Percentiles rank a stretch among this genome's conserved stretches.
phyloP scores from a whole-genome alignment of 2,797 vertebrate species.

The Leuciscus waleckii region DNA sequence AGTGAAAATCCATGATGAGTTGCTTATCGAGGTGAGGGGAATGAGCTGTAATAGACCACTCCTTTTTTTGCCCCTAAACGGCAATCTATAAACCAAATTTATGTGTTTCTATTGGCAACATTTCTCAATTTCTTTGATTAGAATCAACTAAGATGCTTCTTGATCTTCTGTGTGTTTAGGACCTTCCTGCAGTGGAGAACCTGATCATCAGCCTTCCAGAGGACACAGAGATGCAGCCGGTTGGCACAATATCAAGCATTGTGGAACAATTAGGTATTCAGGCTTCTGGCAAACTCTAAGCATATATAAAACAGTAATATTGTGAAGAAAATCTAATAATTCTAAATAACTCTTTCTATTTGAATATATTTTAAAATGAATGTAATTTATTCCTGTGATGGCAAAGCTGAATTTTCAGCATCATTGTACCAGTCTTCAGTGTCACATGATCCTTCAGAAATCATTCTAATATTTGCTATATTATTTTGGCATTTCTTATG shows the following conservation, averaged over 20 bases:
- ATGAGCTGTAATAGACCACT: neutral
- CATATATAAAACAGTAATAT: too few species aligned
- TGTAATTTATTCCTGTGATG: too few species aligned
- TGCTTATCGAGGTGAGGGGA: slow-evolving; percentile 83
- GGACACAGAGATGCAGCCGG: slow-evolving; percentile 81
- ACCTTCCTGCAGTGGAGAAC: slow-evolving; percentile 87
- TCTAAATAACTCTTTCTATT: too few species aligned
- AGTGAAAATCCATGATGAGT: slow-evolving; percentile 84
- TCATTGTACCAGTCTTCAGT: neutral
- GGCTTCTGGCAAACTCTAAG: neutral
- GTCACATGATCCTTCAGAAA: neutral
- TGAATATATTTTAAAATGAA: too few species aligned
- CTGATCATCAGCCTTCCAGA: slow-evolving; percentile 83
- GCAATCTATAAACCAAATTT: neutral
- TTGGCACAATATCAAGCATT: slow-evolving; percentile 88
- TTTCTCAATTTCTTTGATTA: neutral
- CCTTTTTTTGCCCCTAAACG: neutral
- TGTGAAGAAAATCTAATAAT: too few species aligned
- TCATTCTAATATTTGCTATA: too few species aligned
- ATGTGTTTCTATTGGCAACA: neutral
- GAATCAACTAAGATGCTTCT: neutral
- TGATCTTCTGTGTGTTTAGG: slow-evolving; percentile 69
- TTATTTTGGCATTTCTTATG: too few species aligned
- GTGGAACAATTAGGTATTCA: slow-evolving; percentile 87
- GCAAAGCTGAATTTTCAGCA: neutral